Conservation (phyloP, 1,140 invertebrate genomes). For the Mamestra configurata region DNA sequence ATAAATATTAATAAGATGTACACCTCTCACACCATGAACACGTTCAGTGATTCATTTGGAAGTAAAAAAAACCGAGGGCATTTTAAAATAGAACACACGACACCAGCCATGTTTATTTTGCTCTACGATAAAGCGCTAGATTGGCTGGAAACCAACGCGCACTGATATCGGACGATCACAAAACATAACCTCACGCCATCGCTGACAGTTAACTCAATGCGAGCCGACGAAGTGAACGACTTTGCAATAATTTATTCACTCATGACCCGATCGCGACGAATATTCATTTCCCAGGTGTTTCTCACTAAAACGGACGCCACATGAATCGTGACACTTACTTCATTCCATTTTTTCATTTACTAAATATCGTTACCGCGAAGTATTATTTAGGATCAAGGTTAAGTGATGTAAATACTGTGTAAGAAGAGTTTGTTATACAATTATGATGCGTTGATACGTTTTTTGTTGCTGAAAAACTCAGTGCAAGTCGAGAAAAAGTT, state of each 20-base stretch:
- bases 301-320: slow-evolving; percentile 10
- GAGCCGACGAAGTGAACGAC: slow-evolving; percentile 8
- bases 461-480: slow-evolving; percentile 17
- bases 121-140: slow-evolving; percentile 18
- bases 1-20: too few relatives aligned
- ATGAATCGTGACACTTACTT: slow-evolving; percentile 19
- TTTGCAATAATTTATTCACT: slow-evolving; percentile 6
- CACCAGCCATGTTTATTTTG: too few relatives aligned
- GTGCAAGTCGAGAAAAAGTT: background rate
- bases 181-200: slow-evolving; percentile 54
- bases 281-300: slow-evolving; percentile 31
- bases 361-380: background rate
- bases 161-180: slow-evolving; percentile 44
- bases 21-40: too few relatives aligned
- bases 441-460: slow-evolving; percentile 17
- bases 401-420: slow-evolving; percentile 39
- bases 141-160: slow-evolving; percentile 16
- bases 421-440: slow-evolving; percentile 36
- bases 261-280: slow-evolving; percentile 18
- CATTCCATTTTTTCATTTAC: background rate
- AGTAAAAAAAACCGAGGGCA: too few relatives aligned
- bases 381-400: slow-evolving; percentile 48
- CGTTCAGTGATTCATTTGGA: too few relatives aligned
- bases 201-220: slow-evolving; percentile 41
- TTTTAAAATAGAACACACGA: too few relatives aligned